phyloP scores from a whole-genome alignment of 2,797 vertebrate genomes.

The Pelobates cultripes region DNA sequence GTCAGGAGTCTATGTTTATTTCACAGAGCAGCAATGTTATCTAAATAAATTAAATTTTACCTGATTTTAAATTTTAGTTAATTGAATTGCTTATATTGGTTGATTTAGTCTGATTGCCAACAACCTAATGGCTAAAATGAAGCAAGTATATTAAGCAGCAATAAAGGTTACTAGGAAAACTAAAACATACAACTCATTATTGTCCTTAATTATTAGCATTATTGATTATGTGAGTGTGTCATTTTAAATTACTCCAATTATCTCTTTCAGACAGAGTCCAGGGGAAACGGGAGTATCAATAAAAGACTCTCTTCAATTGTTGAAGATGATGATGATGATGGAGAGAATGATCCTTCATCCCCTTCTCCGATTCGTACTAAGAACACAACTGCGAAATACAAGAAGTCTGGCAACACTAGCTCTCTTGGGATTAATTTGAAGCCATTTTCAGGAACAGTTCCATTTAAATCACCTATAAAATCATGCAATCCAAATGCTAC shows the following conservation, averaged over 20 bases:
- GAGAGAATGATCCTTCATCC: slow-evolving; percentile 65
- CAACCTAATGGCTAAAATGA: no score
- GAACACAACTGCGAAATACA: slow-evolving; percentile 67
- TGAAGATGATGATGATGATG: slow-evolving; percentile 77
- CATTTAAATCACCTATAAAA: slow-evolving; percentile 76
- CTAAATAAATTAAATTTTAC: no score
- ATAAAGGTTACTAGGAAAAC: no score
- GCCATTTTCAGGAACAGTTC: slow-evolving; percentile 72
- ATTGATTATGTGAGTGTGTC: neutral
- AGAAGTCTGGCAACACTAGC: slow-evolving; percentile 66
- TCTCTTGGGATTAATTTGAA: slow-evolving; percentile 75
- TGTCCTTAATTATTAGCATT: no score
- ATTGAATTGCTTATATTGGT: neutral
- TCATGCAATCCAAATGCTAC: slow-evolving; percentile 67
- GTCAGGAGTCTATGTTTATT: neutral
- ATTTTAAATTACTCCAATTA: neutral
- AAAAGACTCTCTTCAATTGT: slow-evolving; percentile 75
- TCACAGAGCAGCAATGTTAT: neutral
- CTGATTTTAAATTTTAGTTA: neutral
- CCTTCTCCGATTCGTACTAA: slow-evolving; percentile 73
- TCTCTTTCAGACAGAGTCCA: slow-evolving; percentile 72
- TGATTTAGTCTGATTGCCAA: neutral
- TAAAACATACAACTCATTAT: no score
- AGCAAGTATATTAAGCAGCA: no score
- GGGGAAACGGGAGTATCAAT: slow-evolving; percentile 79